phyloP scores from a whole-genome alignment of 1,140 invertebrate species.

The Anastrepha obliqua region DNA sequence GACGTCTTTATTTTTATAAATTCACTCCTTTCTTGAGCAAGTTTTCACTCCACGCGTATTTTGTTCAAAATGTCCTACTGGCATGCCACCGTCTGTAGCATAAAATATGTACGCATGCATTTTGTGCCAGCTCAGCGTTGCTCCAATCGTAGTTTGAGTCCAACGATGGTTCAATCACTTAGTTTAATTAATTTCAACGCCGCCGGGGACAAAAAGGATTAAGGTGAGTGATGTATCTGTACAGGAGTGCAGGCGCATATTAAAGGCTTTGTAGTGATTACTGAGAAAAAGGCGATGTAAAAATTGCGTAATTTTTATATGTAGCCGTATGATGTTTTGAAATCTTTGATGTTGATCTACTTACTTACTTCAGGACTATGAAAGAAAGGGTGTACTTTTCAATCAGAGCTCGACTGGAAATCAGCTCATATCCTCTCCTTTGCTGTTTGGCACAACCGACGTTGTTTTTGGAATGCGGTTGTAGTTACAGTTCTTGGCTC shows the following conservation, averaged over 20 bases:
- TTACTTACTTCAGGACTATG: no score
- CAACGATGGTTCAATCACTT: constrained; percentile 41
- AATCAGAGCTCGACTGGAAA: no score
- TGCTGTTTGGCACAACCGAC: no score
- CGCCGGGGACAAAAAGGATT: neutral
- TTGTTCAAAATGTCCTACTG: constrained; percentile 10
- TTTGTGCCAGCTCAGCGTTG: constrained; percentile 3
- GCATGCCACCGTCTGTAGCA: neutral
- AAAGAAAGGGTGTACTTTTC: no score
- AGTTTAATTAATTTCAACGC: constrained; percentile 40
- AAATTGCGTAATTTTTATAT: neutral
- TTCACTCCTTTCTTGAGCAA: no score
- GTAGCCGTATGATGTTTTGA: no score
- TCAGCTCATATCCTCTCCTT: no score
- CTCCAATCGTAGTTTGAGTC: neutral
- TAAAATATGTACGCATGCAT: neutral
- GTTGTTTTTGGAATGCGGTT: no score
- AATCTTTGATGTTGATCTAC: no score
- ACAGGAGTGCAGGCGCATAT: neutral
- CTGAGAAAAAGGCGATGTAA: neutral
- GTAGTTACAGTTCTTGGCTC: no score
- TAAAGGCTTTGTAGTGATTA: neutral
- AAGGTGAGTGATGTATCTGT: neutral
- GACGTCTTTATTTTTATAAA: no score
- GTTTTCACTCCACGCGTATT: no score